These are phyloP conservation scores for Rosalia funebris DNA, from an alignment of 2,888 invertebrate species.

Conservation along the genomic window DNA sequence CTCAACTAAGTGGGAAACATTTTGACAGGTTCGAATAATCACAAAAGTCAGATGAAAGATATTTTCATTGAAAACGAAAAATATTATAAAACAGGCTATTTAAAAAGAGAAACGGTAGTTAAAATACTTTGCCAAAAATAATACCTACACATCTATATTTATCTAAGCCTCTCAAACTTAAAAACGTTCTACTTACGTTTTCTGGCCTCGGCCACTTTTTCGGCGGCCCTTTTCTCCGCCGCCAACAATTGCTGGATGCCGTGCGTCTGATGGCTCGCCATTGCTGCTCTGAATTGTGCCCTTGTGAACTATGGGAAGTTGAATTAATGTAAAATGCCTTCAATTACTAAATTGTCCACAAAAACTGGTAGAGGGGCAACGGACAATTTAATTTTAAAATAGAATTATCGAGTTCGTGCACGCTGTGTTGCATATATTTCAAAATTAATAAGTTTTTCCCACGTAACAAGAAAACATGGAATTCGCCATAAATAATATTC, in stretches of 20 bases:
- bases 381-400: slow-evolving; percentile 32
- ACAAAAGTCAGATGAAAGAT: slow-evolving; percentile 1
- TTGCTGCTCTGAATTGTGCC: slow-evolving; percentile 34
- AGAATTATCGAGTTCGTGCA: slow-evolving; percentile 20
- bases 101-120: slow-evolving; percentile 14
- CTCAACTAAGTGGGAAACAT: neutral
- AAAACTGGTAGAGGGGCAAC: slow-evolving; percentile 28
- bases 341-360: slow-evolving; percentile 33
- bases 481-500: no score
- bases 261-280: slow-evolving; percentile 62
- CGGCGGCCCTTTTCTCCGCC: slow-evolving; percentile 64
- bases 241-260: slow-evolving; percentile 63
- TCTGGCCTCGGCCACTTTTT: slow-evolving; percentile 63
- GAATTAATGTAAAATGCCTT: slow-evolving; percentile 24
- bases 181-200: slow-evolving; percentile 60
- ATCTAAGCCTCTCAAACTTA: slow-evolving; percentile 25
- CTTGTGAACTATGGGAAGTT: slow-evolving; percentile 13
- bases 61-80: slow-evolving; percentile 2
- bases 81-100: slow-evolving; percentile 9
- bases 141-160: slow-evolving; percentile 22
- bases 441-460: no score
- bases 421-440: slow-evolving; percentile 25
- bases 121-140: slow-evolving; percentile 30
- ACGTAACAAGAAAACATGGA: no score
- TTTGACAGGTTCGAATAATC: neutral